A percentile compares a stretch with the other conserved stretches of the same genome.
Conservation (phyloP, 2,113 vertebrate genomes). For the Ginglymostoma cirratum region DNA sequence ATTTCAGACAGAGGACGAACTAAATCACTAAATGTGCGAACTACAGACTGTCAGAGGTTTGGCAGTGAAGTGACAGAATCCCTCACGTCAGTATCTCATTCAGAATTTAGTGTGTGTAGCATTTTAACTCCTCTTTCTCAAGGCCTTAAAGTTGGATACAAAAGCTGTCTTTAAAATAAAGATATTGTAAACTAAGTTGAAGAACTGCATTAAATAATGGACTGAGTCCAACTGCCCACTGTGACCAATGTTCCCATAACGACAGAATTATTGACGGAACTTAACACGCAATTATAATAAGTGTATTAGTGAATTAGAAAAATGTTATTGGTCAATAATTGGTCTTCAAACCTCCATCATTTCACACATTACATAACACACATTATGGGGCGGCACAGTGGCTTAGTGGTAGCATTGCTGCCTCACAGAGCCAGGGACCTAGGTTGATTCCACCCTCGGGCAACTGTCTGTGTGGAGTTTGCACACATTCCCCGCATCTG, state of each 20-base stretch:
- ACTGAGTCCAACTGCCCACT: not conserved
- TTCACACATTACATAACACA: not conserved
- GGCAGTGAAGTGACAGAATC: not conserved
- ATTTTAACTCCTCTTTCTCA: not conserved
- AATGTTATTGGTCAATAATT: not conserved
- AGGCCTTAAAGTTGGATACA: not conserved
- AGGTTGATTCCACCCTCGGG: no score
- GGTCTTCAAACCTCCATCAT: not conserved
- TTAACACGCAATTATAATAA: not conserved
- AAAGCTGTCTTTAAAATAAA: not conserved
- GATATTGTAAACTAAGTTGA: not conserved
- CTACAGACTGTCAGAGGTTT: not conserved
- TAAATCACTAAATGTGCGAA: not conserved
- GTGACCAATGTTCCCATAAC: not conserved
- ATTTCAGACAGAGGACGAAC: not conserved
- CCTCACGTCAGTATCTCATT: not conserved
- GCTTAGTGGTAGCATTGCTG: no score
- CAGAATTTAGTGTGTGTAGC: not conserved
- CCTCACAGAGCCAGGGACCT: no score
- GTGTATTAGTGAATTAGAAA: not conserved
- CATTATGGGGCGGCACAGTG: no score
- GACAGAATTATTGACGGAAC: not conserved
- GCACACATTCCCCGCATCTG: no score
- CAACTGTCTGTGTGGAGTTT: no score
- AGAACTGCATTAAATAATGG: not conserved